phyloP scores from a whole-genome alignment of 2,888 invertebrate species.

The Antitype chi region DNA sequence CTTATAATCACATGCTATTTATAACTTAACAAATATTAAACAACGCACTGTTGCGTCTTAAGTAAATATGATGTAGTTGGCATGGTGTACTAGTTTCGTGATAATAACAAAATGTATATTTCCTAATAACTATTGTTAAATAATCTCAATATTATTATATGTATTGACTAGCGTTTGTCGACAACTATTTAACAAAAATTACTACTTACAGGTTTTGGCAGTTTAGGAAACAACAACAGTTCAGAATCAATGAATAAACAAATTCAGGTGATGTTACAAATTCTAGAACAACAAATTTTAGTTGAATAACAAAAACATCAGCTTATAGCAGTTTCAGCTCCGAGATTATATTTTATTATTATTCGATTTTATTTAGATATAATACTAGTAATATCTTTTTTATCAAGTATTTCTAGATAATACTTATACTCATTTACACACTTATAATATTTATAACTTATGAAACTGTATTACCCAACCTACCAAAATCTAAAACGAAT shows the following conservation, averaged over 20 bases:
- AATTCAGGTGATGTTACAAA: not conserved
- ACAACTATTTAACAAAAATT: not conserved
- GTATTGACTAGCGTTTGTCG: not conserved
- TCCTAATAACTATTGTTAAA: slow-evolving; percentile 8
- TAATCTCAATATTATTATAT: not conserved
- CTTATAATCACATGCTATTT: slow-evolving; percentile 25
- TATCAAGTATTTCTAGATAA: not conserved
- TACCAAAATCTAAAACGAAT: slow-evolving; percentile 28
- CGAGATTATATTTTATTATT: not conserved
- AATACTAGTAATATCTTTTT: not conserved
- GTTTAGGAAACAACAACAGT: not conserved
- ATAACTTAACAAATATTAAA: slow-evolving; percentile 42
- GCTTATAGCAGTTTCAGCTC: not conserved
- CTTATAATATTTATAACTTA: not conserved
- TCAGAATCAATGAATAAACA: not conserved
- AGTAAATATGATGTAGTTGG: slow-evolving; percentile 46
- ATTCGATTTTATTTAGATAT: not conserved
- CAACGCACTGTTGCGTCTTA: slow-evolving; percentile 31
- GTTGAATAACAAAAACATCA: not conserved
- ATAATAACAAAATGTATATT: slow-evolving; percentile 10
- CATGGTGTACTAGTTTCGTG: slow-evolving; percentile 29
- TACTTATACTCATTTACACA: not conserved
- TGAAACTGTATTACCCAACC: not conserved
- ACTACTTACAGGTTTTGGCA: not conserved
- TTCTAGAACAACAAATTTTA: not conserved